A percentile compares a stretch with the other conserved stretches of the same genome.
These are phyloP conservation scores for Phrynocephalus guinanensis DNA, from an alignment of 2,797 vertebrate genomes.

Conservation along the genomic window DNA sequence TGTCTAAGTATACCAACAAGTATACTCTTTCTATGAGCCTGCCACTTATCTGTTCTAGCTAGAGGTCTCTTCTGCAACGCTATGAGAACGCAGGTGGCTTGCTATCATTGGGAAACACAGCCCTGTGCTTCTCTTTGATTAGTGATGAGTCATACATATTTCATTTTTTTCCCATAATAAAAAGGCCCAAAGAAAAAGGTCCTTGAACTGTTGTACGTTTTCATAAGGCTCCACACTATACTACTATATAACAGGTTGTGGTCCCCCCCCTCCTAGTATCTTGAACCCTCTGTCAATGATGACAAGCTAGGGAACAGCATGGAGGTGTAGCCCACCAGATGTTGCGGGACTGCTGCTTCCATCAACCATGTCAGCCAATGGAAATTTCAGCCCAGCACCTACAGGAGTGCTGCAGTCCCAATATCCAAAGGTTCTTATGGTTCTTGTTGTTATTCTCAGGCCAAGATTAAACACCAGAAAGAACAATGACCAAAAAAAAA, in stretches of 20 bases:
- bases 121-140: slow-evolving; percentile 42
- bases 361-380: background rate
- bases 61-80: slow-evolving; percentile 37
- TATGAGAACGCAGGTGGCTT: slow-evolving; percentile 48
- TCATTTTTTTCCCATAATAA: slow-evolving; percentile 59
- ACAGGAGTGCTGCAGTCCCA: background rate
- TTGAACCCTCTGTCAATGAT: slow-evolving; percentile 7
- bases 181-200: slow-evolving; percentile 36
- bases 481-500: background rate
- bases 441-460: background rate
- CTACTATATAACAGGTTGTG: background rate
- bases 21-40: background rate
- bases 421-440: too few species aligned
- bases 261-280: background rate
- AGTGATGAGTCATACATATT: slow-evolving; percentile 35
- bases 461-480: background rate
- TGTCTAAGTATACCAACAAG: background rate
- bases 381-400: background rate
- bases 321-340: background rate
- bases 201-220: slow-evolving; percentile 34
- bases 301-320: background rate
- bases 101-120: slow-evolving; percentile 53
- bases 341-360: background rate
- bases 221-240: slow-evolving; percentile 31
- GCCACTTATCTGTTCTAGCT: background rate